A percentile compares a stretch with the other conserved stretches of the same genome.
phyloP scores from a whole-genome alignment of 2,113 vertebrate species.

The Clarias batrachus region DNA sequence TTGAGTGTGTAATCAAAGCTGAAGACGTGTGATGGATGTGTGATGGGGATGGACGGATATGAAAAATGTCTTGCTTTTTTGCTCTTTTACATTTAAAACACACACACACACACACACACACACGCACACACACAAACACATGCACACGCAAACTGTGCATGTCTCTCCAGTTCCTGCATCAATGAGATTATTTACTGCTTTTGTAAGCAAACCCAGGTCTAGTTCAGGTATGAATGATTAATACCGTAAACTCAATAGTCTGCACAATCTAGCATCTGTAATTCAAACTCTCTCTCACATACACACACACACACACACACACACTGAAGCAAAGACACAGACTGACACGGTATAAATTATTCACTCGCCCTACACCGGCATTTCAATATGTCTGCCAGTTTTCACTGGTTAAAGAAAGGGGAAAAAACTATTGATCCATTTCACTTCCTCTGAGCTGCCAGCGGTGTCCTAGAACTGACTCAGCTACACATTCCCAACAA shows the following conservation, averaged over 20 bases:
- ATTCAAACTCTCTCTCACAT: constrained; percentile 46
- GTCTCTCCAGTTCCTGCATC: constrained; percentile 30
- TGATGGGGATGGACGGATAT: no score
- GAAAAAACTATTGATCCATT: constrained; percentile 64
- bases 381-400: constrained; percentile 66
- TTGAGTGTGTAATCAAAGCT: no score
- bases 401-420: constrained; percentile 51
- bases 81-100: not conserved
- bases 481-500: constrained; percentile 26
- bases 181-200: constrained; percentile 57
- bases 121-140: constrained; percentile 17
- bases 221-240: constrained; percentile 67
- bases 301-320: constrained; percentile 31
- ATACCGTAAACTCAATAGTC: constrained; percentile 59
- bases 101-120: constrained; percentile 18
- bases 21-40: no score
- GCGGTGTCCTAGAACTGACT: constrained; percentile 15
- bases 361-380: constrained; percentile 64
- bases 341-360: constrained; percentile 66
- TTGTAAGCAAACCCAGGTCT: constrained; percentile 61
- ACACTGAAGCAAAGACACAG: constrained; percentile 47
- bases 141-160: constrained; percentile 3
- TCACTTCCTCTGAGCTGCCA: constrained; percentile 41
- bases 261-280: constrained; percentile 58
- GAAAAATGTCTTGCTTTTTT: not conserved